These are phyloP conservation scores for Porites lobata DNA, from an alignment of 92 coral and sea anemone species.

Conservation along the genomic window DNA sequence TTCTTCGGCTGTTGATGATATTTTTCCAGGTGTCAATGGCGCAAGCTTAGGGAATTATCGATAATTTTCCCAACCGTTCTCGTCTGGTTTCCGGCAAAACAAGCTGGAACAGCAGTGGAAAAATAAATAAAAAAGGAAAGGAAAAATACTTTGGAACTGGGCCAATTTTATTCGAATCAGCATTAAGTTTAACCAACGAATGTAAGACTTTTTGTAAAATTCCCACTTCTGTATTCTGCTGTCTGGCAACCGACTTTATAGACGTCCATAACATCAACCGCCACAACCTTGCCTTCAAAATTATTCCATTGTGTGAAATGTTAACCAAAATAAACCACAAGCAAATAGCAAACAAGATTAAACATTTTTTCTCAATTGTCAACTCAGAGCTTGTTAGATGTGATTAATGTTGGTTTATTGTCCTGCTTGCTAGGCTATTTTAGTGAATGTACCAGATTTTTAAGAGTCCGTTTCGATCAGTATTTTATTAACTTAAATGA, in stretches of 20 bases:
- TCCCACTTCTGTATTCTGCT: neutral
- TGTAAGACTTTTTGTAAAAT: too few relatives aligned
- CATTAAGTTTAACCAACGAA: too few relatives aligned
- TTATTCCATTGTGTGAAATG: neutral
- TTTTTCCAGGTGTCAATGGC: neutral
- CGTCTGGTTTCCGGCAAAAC: neutral
- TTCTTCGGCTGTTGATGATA: too few relatives aligned
- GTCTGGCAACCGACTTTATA: neutral
- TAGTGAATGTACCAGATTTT: neutral
- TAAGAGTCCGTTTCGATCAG: neutral
- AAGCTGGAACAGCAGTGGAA: too few relatives aligned
- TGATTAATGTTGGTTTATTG: constrained; percentile 25
- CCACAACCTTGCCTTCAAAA: neutral
- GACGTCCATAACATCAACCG: neutral
- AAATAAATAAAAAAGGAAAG: too few relatives aligned
- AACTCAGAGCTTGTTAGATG: neutral
- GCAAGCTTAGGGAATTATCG: too few relatives aligned
- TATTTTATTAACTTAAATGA: neutral
- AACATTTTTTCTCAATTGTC: constrained; percentile 10
- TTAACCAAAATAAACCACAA: neutral
- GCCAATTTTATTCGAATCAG: neutral
- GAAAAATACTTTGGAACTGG: neutral
- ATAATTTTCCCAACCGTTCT: too few relatives aligned
- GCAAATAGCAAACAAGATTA: constrained; percentile 23
- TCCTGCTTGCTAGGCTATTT: neutral